Evolutionary conservation across 2,113 vertebrate species (phyloP).

Genomic region (Callionymus lyra): DNA sequence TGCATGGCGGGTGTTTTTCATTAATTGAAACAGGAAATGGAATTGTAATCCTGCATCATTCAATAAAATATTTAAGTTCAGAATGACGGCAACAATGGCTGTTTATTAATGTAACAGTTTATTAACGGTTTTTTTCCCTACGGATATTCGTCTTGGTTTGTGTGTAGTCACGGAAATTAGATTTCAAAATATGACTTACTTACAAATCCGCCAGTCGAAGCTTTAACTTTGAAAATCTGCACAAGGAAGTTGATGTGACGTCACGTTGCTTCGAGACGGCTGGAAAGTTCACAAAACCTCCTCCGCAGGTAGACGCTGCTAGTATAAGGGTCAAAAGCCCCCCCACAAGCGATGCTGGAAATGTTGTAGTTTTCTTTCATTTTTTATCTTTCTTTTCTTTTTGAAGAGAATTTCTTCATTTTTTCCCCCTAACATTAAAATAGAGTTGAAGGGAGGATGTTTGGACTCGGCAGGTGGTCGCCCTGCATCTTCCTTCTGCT

Average conservation of each 20-base stretch:
- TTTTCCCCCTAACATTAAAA: not conserved
- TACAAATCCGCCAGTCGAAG: too few relatives aligned
- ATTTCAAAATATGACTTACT: too few relatives aligned
- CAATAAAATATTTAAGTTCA: too few relatives aligned
- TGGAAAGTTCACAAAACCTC: too few relatives aligned
- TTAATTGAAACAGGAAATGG: too few relatives aligned
- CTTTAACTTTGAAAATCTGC: constrained; percentile 31
- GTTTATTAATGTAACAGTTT: too few relatives aligned
- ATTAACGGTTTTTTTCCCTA: too few relatives aligned
- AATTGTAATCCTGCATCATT: too few relatives aligned
- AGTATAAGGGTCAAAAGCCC: constrained; percentile 13
- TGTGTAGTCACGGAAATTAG: too few relatives aligned
- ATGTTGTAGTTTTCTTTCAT: constrained; percentile 1
- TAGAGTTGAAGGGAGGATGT: constrained; percentile 17
- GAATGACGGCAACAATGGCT: too few relatives aligned
- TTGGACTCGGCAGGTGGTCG: constrained; percentile 24
- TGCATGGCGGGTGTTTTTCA: too few relatives aligned
- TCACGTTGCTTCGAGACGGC: fast-evolving
- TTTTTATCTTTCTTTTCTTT: not conserved
- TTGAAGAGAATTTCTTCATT: not conserved
- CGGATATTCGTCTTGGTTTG: too few relatives aligned
- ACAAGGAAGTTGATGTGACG: not conserved
- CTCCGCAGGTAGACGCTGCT: constrained; percentile 13
- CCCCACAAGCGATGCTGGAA: constrained; percentile 7
- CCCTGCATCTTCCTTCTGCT: constrained; percentile 18